Evolutionary conservation across 2,888 invertebrate genomes (phyloP), one percentile per base, ranked within the genome.

Genomic region (Xylota sylvarum): DNA sequence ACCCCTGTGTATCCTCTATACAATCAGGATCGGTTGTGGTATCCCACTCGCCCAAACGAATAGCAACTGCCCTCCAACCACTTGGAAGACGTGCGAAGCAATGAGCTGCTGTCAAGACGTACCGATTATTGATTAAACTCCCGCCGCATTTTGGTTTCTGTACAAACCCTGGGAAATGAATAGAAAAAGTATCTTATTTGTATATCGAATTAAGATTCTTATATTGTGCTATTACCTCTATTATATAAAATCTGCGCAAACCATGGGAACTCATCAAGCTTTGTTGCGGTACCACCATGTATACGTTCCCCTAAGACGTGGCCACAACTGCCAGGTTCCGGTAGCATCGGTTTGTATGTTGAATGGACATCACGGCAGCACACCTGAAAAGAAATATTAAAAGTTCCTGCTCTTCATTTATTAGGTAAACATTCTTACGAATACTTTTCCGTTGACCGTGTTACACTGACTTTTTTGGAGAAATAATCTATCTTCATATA

Each of bases 11-110:
- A 1, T 89, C 89, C 0, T 27, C 69, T 35, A 89, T 88, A 85
- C 92, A 92, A 83, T 92, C 92, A 0, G 88, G 89, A 80, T 90
- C 88, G 0, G 87, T 89, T 3, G 64, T 67, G 1, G 89, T 89
- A 79, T 92, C 90, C 93, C 92, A 92, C 76, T 92, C 92, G 4
- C 92, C 92, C 6, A 92, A 85, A 19, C 93, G 91, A n/a, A 92
- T 90, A 0, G 89, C 0, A 17, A 48, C 9, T 14, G 40, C n/a
- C 4, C 2, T 19, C 19, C 17, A 19, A n/a, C n/a, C n/a, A 9
- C 7, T 40, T 12, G 1, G 5, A 4, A n/a, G n/a, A n/a, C n/a
- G n/a, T n/a, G n/a, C n/a, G n/a, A 14, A n/a, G 40, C 40, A 43
- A 14, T 43, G 40, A 4, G 40, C 27, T 50, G 43, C 37, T n/a